Conservation (phyloP, 2,113 vertebrate species). For the Cheilinus undulatus region DNA sequence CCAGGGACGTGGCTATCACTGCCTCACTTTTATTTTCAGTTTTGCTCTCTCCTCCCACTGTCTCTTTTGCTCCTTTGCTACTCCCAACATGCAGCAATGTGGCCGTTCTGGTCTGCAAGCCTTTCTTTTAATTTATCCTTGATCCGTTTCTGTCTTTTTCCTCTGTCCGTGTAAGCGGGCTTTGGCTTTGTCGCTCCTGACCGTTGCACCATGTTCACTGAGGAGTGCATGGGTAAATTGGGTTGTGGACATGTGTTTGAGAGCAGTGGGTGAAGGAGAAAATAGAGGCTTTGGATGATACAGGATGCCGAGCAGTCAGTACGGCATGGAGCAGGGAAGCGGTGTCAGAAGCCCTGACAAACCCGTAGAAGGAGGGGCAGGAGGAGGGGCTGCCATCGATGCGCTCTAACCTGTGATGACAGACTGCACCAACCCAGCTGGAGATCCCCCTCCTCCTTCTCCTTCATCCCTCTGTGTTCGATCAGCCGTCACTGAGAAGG, state of each 20-base stretch:
- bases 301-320: constrained; percentile 43
- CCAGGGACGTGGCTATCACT: constrained; percentile 61
- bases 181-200: constrained; percentile 22
- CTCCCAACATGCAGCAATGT: constrained; percentile 25
- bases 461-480: constrained; percentile 42
- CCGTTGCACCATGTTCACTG: constrained; percentile 41
- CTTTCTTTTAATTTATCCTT: constrained; percentile 24
- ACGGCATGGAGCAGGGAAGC: constrained; percentile 50
- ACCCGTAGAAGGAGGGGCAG: constrained; percentile 41
- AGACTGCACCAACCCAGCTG: constrained; percentile 62
- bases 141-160: constrained; percentile 6
- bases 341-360: constrained; percentile 63
- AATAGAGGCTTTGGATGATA: constrained; percentile 28
- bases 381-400: constrained; percentile 51
- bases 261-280: constrained; percentile 30
- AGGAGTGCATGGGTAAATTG: constrained; percentile 59
- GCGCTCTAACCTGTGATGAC: constrained; percentile 71
- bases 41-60: constrained; percentile 43
- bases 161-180: constrained; percentile 11
- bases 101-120: constrained; percentile 6
- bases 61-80: constrained; percentile 33
- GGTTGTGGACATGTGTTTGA: constrained; percentile 53
- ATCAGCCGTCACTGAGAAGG: constrained; percentile 67
- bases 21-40: constrained; percentile 41
- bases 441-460: constrained; percentile 58